phyloP scores from a whole-genome alignment of 2,797 vertebrate genomes.

The Emys orbicularis region DNA sequence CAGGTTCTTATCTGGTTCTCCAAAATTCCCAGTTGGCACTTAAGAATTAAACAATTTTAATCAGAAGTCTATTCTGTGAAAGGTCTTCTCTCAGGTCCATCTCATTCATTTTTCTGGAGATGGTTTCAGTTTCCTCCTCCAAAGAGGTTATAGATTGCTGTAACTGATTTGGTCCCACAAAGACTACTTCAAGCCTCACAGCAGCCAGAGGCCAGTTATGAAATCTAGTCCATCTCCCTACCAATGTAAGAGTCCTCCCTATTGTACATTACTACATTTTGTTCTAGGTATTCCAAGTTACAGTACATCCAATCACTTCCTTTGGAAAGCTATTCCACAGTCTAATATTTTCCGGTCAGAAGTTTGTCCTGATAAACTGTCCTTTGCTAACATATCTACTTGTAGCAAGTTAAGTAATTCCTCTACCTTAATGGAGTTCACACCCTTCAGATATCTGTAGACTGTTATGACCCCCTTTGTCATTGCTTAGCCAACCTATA shows the following conservation, averaged over 20 bases:
- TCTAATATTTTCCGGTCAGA: neutral
- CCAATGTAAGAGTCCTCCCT: neutral
- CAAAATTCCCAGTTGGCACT: slow-evolving; percentile 52
- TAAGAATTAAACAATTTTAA: slow-evolving; percentile 69
- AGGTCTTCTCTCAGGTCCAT: slow-evolving; percentile 64
- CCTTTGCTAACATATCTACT: neutral
- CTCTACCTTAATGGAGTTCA: neutral
- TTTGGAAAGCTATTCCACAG: slow-evolving; percentile 10
- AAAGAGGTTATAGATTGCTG: slow-evolving; percentile 54
- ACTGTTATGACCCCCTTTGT: neutral
- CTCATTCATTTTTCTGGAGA: slow-evolving; percentile 67
- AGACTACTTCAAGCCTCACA: slow-evolving; percentile 18
- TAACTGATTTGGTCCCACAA: slow-evolving; percentile 57
- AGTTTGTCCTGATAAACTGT: neutral
- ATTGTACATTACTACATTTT: neutral
- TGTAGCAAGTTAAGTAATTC: neutral
- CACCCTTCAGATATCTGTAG: neutral
- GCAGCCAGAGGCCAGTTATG: neutral
- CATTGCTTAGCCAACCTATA: neutral
- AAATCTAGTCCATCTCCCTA: neutral
- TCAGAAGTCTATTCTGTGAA: slow-evolving; percentile 63
- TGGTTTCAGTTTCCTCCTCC: slow-evolving; percentile 52
- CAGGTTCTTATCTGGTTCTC: slow-evolving; percentile 25
- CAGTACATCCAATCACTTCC: neutral
- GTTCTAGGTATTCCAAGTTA: slow-evolving; percentile 19